phyloP scores from a whole-genome alignment of 2,113 vertebrate species.

The Peromyscus leucopus region DNA sequence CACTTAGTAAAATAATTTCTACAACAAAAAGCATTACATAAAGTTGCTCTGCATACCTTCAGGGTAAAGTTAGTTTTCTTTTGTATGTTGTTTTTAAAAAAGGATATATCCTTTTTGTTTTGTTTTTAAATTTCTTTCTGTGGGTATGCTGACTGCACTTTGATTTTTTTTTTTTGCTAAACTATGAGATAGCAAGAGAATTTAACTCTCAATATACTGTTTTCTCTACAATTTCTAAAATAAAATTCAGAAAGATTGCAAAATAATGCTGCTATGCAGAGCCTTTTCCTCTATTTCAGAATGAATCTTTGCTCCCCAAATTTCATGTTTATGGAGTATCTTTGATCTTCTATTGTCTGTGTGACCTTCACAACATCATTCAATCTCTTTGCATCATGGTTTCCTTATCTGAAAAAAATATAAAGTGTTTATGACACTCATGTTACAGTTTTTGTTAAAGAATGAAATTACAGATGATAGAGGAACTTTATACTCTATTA shows the following conservation, averaged over 20 bases:
- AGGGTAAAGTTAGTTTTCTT: constrained; percentile 30
- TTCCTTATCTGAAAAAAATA: not conserved
- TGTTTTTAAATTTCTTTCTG: not conserved
- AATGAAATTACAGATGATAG: not conserved
- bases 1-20: constrained; percentile 64
- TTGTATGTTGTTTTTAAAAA: not conserved
- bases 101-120: not conserved
- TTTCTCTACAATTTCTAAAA: constrained; percentile 13
- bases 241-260: not conserved
- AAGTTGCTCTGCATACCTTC: not conserved
- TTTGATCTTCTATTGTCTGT: not conserved
- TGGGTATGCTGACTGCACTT: not conserved
- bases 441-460: not conserved
- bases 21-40: constrained; percentile 67
- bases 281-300: not conserved
- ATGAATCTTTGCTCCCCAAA: not conserved
- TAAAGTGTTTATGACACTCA: not conserved
- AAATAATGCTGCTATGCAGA: not conserved
- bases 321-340: not conserved
- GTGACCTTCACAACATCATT: not conserved
- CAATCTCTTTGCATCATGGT: not conserved
- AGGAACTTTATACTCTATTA: not conserved
- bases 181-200: not conserved
- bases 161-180: not conserved
- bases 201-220: not conserved